Percentiles rank a stretch among this genome's conserved stretches.
Conservation (phyloP, 2,888 invertebrate species). For the Acronicta psi region DNA sequence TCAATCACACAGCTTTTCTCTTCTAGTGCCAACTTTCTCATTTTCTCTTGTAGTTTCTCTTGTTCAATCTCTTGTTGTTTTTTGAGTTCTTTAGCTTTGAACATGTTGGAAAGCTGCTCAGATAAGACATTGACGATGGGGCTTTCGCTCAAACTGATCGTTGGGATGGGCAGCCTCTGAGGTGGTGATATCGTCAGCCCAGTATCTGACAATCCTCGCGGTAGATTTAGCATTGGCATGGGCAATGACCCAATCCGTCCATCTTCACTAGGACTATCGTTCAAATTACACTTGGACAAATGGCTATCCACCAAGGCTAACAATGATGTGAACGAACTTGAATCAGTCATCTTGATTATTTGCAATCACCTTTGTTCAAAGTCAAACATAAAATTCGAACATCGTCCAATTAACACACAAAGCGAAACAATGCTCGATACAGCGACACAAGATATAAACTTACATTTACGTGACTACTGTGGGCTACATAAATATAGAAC, state of each 20-base stretch:
- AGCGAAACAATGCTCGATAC: slow-evolving; percentile 6
- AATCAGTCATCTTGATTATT: slow-evolving; percentile 70
- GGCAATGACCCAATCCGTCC: slow-evolving; percentile 48
- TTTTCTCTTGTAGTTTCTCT: slow-evolving; percentile 64
- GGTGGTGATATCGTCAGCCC: slow-evolving; percentile 58
- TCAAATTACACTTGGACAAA: slow-evolving; percentile 75
- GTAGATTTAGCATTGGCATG: slow-evolving; percentile 36
- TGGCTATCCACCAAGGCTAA: slow-evolving; percentile 80
- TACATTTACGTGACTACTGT: neutral
- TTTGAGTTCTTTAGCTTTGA: slow-evolving; percentile 76
- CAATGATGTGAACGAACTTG: slow-evolving; percentile 76
- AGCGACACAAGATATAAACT: neutral
- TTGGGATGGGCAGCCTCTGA: slow-evolving; percentile 69
- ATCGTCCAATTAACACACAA: neutral
- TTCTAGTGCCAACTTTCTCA: slow-evolving; percentile 62
- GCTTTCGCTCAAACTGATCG: slow-evolving; percentile 57
- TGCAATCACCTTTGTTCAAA: slow-evolving; percentile 29
- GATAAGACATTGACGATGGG: slow-evolving; percentile 49
- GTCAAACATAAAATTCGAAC: slow-evolving; percentile 12
- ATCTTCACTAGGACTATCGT: slow-evolving; percentile 56
- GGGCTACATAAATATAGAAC: neutral
- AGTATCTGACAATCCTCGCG: slow-evolving; percentile 64
- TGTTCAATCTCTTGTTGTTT: slow-evolving; percentile 68
- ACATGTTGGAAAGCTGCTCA: slow-evolving; percentile 78
- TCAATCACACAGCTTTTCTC: slow-evolving; percentile 74